These are phyloP conservation scores for Cerceris rybyensis DNA, from an alignment of 2,888 invertebrate species.

Conservation along the genomic window DNA sequence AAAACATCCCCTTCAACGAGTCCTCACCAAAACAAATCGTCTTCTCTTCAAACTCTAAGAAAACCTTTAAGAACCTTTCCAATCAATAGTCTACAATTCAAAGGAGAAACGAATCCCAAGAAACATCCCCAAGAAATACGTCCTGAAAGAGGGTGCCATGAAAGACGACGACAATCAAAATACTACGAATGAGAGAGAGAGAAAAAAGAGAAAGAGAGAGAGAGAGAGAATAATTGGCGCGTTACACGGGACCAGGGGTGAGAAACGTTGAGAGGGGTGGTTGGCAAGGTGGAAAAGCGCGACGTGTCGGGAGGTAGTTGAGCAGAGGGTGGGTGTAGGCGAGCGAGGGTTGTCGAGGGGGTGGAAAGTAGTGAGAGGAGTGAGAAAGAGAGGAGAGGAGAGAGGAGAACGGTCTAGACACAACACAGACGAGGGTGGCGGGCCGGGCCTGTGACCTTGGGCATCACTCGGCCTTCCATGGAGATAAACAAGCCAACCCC, in stretches of 20 bases:
- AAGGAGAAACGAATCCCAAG: too few species aligned
- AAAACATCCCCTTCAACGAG: neutral
- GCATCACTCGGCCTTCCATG: slow-evolving; percentile 75
- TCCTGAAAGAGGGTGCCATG: too few species aligned
- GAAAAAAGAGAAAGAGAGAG: neutral
- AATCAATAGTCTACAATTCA: too few species aligned
- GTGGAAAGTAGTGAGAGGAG: slow-evolving; percentile 36
- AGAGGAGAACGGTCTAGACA: slow-evolving; percentile 72
- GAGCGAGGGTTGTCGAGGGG: slow-evolving; percentile 19
- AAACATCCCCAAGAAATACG: too few species aligned
- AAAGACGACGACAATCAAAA: too few species aligned
- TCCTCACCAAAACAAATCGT: neutral
- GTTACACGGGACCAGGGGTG: slow-evolving; percentile 23
- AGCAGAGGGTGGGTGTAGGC: slow-evolving; percentile 25
- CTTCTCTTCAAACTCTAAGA: neutral
- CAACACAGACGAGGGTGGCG: slow-evolving; percentile 76
- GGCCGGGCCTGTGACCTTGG: slow-evolving; percentile 75
- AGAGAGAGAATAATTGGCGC: slow-evolving; percentile 62
- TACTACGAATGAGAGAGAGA: neutral
- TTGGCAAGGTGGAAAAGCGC: slow-evolving; percentile 41
- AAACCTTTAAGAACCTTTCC: too few species aligned
- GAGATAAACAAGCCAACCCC: slow-evolving; percentile 73
- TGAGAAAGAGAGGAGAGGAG: slow-evolving; percentile 43
- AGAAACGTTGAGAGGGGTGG: slow-evolving; percentile 26
- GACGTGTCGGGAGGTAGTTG: slow-evolving; percentile 42